Conservation (phyloP, 2,888 invertebrate genomes). For the Anorthoa munda region DNA sequence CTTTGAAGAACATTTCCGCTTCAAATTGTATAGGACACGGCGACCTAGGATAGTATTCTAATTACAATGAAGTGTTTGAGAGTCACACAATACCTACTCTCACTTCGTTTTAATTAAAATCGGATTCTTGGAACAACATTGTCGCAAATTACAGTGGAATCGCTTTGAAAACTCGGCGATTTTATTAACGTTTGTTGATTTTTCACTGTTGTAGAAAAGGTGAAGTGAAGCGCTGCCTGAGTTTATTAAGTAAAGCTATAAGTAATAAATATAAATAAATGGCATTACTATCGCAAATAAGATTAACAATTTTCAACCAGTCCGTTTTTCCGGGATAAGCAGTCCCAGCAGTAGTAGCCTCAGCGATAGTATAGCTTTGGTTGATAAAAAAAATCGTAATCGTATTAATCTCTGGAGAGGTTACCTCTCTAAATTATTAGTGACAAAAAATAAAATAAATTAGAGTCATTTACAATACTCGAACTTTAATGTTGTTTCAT, state of each 20-base stretch:
- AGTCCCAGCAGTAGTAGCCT: too few species aligned
- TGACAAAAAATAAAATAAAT: neutral
- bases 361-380: too few species aligned
- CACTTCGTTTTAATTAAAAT: slow-evolving; percentile 41
- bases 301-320: too few species aligned
- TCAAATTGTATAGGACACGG: neutral
- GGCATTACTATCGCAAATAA: too few species aligned
- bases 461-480: too few species aligned
- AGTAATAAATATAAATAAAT: too few species aligned
- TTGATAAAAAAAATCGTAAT: too few species aligned
- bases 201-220: neutral
- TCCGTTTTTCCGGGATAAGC: too few species aligned
- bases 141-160: slow-evolving; percentile 20
- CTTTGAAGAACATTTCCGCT: neutral
- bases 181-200: neutral
- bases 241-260: too few species aligned
- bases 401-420: too few species aligned
- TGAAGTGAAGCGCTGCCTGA: neutral
- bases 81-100: slow-evolving; percentile 16
- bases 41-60: slow-evolving; percentile 1
- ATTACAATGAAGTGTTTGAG: slow-evolving; percentile 40
- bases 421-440: too few species aligned
- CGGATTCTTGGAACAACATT: slow-evolving; percentile 2
- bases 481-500: neutral
- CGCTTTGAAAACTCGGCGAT: slow-evolving; percentile 11